Percentiles rank a stretch among this genome's conserved stretches.
Conservation (phyloP, 2,113 vertebrate species). For the Verasper variegatus region DNA sequence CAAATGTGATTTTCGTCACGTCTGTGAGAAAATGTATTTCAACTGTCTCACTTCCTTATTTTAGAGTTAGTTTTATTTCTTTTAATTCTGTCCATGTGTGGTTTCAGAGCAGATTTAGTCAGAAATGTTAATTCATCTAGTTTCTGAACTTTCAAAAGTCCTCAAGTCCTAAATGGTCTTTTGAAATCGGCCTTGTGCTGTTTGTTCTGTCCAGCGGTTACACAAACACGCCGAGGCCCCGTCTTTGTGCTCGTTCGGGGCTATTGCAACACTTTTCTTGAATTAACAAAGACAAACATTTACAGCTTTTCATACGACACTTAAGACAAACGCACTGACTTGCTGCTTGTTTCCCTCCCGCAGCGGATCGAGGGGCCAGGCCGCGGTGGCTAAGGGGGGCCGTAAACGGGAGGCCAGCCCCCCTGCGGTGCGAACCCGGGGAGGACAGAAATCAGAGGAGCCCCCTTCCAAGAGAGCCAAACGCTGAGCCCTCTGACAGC, state of each 20-base stretch:
- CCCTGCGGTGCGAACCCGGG: conserved; percentile 84
- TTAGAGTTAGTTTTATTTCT: not conserved
- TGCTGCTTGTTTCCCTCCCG: conserved; percentile 61
- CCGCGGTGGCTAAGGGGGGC: conserved; percentile 76
- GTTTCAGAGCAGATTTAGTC: not conserved
- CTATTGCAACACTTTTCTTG: conserved; percentile 28
- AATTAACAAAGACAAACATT: conserved; percentile 48
- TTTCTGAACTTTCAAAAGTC: not conserved
- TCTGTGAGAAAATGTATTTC: not conserved
- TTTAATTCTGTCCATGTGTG: not conserved
- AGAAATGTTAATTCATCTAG: not conserved
- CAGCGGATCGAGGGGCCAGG: conserved; percentile 85
- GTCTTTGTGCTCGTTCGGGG: conserved; percentile 12
- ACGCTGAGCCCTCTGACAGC: conserved; percentile 79
- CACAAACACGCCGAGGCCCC: not conserved
- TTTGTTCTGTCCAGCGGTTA: not conserved
- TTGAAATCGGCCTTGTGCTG: conserved; percentile 10
- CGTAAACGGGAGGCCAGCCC: conserved; percentile 90
- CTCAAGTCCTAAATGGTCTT: not conserved
- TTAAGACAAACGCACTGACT: conserved; percentile 56
- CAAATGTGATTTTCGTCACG: not conserved
- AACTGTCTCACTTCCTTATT: not conserved
- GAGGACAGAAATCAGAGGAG: conserved; percentile 88
- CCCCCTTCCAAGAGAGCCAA: conserved; percentile 86
- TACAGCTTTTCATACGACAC: conserved; percentile 33